A percentile compares a stretch with the other conserved stretches of the same genome.
phyloP scores from a whole-genome alignment of 2,888 invertebrate species.

The Andrena bucephala region DNA sequence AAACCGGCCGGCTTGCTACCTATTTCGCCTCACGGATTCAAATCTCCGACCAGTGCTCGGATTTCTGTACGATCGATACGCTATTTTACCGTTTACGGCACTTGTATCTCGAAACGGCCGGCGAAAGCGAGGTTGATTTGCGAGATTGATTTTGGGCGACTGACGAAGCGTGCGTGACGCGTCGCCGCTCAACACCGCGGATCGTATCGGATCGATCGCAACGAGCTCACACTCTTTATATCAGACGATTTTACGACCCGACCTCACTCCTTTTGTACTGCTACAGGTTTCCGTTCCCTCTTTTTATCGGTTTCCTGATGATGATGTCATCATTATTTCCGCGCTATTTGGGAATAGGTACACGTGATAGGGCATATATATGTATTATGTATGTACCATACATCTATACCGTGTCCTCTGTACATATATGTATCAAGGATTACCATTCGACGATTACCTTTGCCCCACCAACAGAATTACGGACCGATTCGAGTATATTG shows the following conservation, averaged over 20 bases:
- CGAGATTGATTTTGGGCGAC: not conserved
- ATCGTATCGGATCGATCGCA: constrained; percentile 10
- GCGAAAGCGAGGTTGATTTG: not conserved
- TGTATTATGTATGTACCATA: no score
- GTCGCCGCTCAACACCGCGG: not conserved
- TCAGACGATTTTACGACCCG: not conserved
- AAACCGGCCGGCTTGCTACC: not conserved
- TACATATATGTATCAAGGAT: not conserved
- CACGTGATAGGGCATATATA: not conserved
- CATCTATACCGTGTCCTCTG: no score
- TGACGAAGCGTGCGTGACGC: not conserved
- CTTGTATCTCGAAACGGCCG: not conserved
- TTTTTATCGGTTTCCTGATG: not conserved
- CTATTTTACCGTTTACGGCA: not conserved
- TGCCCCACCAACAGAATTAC: not conserved
- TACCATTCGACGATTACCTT: not conserved
- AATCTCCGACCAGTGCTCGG: not conserved
- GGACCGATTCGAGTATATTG: constrained; percentile 2
- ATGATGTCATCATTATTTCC: not conserved
- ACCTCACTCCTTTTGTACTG: not conserved
- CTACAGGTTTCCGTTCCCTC: not conserved
- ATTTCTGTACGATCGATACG: not conserved
- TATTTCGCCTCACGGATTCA: not conserved
- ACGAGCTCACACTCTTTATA: not conserved
- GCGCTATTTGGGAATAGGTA: not conserved